Evolutionary conservation across 2,888 invertebrate species (phyloP).

Genomic region (Agrilus cyanescens): DNA sequence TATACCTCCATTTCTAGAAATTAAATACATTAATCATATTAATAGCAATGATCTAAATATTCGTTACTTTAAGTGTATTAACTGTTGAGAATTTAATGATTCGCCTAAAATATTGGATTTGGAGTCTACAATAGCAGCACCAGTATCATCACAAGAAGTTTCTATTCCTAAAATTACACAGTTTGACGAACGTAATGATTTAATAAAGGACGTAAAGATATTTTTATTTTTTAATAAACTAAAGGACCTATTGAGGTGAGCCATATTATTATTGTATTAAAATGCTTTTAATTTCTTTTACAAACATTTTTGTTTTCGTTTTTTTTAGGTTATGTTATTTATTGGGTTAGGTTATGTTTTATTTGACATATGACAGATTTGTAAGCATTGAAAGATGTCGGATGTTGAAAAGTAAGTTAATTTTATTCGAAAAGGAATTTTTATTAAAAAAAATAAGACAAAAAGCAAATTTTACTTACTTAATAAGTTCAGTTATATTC

Average conservation of each 20-base stretch:
- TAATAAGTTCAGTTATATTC: no score
- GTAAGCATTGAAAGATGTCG: no score
- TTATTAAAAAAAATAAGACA: no score
- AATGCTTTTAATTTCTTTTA: no score
- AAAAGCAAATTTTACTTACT: no score
- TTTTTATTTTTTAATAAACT: conserved; percentile 13
- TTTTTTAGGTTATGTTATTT: no score
- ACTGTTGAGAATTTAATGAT: conserved; percentile 68
- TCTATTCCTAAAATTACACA: conserved; percentile 75
- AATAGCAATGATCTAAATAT: conserved; percentile 4
- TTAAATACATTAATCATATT: conserved; percentile 10
- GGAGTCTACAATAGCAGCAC: conserved; percentile 72
- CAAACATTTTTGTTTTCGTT: no score
- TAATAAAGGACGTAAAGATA: conserved; percentile 16
- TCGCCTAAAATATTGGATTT: conserved; percentile 67
- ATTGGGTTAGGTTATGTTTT: no score
- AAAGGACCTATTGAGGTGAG: conserved; percentile 1
- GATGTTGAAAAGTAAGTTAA: no score
- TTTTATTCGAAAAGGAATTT: no score
- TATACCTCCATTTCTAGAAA: conserved; percentile 69
- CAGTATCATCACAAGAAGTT: conserved; percentile 97
- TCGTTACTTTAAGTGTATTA: conserved; percentile 56
- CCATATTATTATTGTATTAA: no score
- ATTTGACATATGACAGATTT: no score
- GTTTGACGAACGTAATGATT: conserved; percentile 11